A percentile compares a stretch with the other conserved stretches of the same genome.
Conservation (phyloP, 2,888 invertebrate species). For the Hirtodrosophila trivittata region DNA sequence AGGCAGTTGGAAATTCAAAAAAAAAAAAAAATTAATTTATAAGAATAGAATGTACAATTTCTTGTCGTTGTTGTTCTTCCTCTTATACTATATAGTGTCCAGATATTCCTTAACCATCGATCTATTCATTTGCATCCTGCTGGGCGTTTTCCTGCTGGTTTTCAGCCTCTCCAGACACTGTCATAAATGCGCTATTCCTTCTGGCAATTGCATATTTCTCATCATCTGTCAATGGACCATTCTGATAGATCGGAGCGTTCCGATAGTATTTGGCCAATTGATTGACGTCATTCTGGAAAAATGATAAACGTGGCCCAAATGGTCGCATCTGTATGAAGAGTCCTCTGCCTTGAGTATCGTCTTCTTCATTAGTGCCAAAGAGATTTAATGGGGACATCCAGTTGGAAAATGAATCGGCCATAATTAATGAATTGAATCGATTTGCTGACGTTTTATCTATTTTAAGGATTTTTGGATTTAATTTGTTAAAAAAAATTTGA, state of each 20-base stretch:
- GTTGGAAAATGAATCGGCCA: conserved; percentile 41
- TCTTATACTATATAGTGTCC: no score
- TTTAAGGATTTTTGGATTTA: background rate
- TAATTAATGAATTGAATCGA: conserved; percentile 6
- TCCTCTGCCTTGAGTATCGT: conserved; percentile 15
- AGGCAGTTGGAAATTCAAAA: no score
- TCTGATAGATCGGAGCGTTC: conserved; percentile 14
- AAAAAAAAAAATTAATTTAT: no score
- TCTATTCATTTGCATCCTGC: conserved; percentile 14
- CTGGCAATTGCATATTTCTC: conserved; percentile 41
- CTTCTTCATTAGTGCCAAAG: conserved; percentile 3
- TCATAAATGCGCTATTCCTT: conserved; percentile 13
- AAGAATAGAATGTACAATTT: no score
- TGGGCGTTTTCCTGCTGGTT: background rate
- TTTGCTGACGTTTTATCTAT: background rate
- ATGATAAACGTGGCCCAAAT: conserved; percentile 5
- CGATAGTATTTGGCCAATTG: conserved; percentile 23
- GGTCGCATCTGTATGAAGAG: conserved; percentile 5
- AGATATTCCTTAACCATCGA: no score
- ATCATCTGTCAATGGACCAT: conserved; percentile 49
- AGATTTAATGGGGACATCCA: conserved; percentile 30
- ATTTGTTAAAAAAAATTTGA: conserved; percentile 4
- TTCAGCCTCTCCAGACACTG: conserved; percentile 1
- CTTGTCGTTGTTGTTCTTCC: no score
- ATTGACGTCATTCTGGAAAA: conserved; percentile 17